These are phyloP conservation scores for Octonoba sinensis DNA, from an alignment of 2,888 invertebrate species.

Conservation along the genomic window DNA sequence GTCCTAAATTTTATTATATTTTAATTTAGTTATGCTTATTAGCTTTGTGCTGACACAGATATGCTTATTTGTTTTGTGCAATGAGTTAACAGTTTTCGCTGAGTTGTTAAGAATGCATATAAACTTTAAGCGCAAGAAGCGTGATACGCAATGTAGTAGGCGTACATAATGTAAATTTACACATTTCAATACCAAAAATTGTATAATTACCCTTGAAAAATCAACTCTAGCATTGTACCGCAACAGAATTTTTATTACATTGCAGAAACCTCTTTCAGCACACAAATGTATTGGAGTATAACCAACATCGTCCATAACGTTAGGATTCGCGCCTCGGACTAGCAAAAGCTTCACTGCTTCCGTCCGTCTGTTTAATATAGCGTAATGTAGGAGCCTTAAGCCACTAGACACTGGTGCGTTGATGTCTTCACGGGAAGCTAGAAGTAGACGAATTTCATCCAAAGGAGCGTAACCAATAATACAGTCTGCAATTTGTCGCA, in stretches of 20 bases:
- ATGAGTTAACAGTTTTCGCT: no score
- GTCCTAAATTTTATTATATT: no score
- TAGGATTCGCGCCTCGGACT: constrained; percentile 84
- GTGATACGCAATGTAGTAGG: no score
- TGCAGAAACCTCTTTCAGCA: constrained; percentile 74
- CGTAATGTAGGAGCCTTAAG: constrained; percentile 89
- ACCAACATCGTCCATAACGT: constrained; percentile 88
- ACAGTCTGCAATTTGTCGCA: constrained; percentile 88
- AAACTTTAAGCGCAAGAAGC: no score
- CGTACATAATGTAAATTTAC: no score
- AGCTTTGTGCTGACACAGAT: no score
- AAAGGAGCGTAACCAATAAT: constrained; percentile 88
- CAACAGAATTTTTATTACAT: constrained; percentile 76
- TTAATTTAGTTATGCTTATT: no score
- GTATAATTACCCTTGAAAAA: constrained; percentile 72
- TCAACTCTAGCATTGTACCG: constrained; percentile 85
- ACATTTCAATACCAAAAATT: no score
- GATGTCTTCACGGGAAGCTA: constrained; percentile 81
- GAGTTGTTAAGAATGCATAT: no score
- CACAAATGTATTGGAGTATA: constrained; percentile 91
- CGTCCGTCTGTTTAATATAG: constrained; percentile 81
- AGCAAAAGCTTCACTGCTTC: constrained; percentile 85
- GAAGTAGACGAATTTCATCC: constrained; percentile 85
- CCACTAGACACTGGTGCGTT: constrained; percentile 74
- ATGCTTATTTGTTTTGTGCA: no score